Conservation (phyloP, 2,888 invertebrate species). For the Xestobium rufovillosum region DNA sequence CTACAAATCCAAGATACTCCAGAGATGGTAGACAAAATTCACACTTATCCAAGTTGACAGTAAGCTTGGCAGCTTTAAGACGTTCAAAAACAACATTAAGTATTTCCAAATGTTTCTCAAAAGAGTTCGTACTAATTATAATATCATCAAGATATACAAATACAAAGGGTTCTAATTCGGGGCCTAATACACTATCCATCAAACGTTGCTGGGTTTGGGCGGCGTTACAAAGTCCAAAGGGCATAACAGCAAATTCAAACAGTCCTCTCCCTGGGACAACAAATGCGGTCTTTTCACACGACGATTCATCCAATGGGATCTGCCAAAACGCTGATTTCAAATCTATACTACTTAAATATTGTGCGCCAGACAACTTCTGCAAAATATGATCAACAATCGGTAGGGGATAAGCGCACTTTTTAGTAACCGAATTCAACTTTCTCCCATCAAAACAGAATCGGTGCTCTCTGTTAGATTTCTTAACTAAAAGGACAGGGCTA, state of each 20-base stretch:
- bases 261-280: slow-evolving; percentile 27
- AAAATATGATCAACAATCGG: slow-evolving; percentile 25
- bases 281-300: slow-evolving; percentile 30
- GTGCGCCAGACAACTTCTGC: slow-evolving; percentile 20
- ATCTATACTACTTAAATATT: slow-evolving; percentile 24
- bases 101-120: no score
- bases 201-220: slow-evolving; percentile 23
- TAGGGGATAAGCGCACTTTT: slow-evolving; percentile 26
- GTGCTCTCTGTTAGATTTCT: slow-evolving; percentile 22
- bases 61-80: no score
- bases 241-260: slow-evolving; percentile 25
- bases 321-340: slow-evolving; percentile 25
- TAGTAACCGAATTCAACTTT: slow-evolving; percentile 25
- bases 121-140: no score
- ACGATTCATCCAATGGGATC: slow-evolving; percentile 21
- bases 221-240: slow-evolving; percentile 23
- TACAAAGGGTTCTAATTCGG: no score
- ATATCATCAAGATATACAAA: no score
- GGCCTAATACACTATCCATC: slow-evolving; percentile 23
- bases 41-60: no score
- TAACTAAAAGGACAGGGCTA: slow-evolving; percentile 25
- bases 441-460: slow-evolving; percentile 27
- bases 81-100: no score
- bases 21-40: no score
- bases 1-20: no score